Conservation (phyloP, 2,113 vertebrate species). For the Ranitomeya imitator region DNA sequence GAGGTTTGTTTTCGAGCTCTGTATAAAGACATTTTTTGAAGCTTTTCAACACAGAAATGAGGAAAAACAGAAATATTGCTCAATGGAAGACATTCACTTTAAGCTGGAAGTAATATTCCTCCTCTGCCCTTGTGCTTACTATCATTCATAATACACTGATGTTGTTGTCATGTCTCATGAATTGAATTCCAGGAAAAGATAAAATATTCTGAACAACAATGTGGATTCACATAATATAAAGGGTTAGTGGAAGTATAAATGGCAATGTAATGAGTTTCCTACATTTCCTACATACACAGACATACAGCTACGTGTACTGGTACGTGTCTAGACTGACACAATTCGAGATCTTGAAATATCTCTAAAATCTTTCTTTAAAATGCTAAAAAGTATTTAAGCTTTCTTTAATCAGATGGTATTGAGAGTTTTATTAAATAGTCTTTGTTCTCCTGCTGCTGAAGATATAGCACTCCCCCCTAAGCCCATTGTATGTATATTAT, state of each 20-base stretch:
- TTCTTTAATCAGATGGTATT: slow-evolving; percentile 27
- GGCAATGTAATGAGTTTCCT: neutral
- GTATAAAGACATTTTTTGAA: too few relatives aligned
- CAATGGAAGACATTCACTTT: too few relatives aligned
- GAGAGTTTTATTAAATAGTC: slow-evolving; percentile 15
- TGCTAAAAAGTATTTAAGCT: neutral
- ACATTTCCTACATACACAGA: neutral
- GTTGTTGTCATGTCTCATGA: neutral
- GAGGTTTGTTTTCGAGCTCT: too few relatives aligned
- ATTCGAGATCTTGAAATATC: neutral
- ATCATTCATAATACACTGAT: too few relatives aligned
- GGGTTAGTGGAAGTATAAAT: too few relatives aligned
- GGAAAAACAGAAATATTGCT: too few relatives aligned
- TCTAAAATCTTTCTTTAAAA: neutral
- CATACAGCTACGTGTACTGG: neutral
- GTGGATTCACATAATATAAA: too few relatives aligned
- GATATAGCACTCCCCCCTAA: slow-evolving; percentile 13
- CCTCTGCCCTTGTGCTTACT: too few relatives aligned
- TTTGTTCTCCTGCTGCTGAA: slow-evolving; percentile 13
- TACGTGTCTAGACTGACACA: neutral
- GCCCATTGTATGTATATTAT: slow-evolving; percentile 36
- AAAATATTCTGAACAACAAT: neutral
- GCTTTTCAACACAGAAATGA: too few relatives aligned
- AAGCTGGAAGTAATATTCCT: too few relatives aligned
- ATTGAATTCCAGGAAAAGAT: neutral